Evolutionary conservation across 1,140 invertebrate species (phyloP), one percentile per base, ranked within the genome.

Genomic region (Cydia splendana): DNA sequence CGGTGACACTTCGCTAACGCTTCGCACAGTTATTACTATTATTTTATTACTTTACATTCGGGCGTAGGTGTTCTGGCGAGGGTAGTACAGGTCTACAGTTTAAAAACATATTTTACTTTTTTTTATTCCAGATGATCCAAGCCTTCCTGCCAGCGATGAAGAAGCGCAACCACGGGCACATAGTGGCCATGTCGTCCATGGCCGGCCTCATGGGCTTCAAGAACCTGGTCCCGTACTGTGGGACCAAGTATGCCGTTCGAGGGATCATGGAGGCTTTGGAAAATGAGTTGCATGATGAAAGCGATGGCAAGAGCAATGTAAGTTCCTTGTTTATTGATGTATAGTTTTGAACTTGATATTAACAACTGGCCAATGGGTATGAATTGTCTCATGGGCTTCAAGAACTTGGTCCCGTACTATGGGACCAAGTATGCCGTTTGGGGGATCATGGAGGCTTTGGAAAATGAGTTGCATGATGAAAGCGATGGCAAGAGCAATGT

Each of bases 211-310:
- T 96, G 75, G 97, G 96, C 1, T 80, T 96, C 0, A 82, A 94
- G 0, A 97, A 98, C 88, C 82, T 97, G 69, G 96, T 97, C 4
- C 96, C 97, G 0, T 98, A 98, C 89, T 97, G 96, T 87, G 95
- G 96, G 2, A 95, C 96, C 1, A 98, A 98, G 85, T 97, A 95
- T 82, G 97, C 96, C 1, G 96, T 97, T 1, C 89, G 96, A 79
- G 96, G 96, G 15, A 88, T 97, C 42, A 96, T 97, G 96, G 96
- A 97, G 81, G 94, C 96, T 0, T 76, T 98, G 2, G 89, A 92
- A 51, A 94, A 96, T 38, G 97, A 98, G 87, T 81, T 97, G 3
- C 91, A 95, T 62, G 84, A 93, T 67, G 89, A 94, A 57, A 86
- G 84, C 15, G 87, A 93, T 10, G 93, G 77, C 83, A 84, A 81